Conservation (phyloP, 2,797 vertebrate genomes). For the Diglossa cyanea region DNA sequence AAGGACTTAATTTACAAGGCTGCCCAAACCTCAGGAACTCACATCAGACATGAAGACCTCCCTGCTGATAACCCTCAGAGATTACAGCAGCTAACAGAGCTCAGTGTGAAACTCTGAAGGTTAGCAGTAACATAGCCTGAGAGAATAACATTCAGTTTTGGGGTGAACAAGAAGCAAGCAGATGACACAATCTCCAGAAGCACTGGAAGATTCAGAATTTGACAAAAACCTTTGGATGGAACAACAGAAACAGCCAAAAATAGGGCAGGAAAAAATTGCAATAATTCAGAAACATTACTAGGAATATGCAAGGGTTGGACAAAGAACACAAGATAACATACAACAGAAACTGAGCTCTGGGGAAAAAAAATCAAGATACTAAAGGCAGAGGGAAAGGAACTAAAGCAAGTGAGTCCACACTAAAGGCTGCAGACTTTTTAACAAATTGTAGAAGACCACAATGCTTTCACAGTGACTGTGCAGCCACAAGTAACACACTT, state of each 20-base stretch:
- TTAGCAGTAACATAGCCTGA: not conserved
- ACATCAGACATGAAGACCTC: not conserved
- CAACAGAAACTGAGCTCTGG: not conserved
- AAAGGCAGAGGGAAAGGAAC: not conserved
- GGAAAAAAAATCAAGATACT: not conserved
- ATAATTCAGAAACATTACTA: not conserved
- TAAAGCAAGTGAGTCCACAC: not conserved
- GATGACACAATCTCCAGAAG: not conserved
- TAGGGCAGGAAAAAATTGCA: not conserved
- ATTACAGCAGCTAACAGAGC: not conserved
- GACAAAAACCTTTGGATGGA: not conserved
- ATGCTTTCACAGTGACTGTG: not conserved
- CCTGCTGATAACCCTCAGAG: not conserved
- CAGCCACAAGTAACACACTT: not conserved
- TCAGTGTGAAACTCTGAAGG: not conserved
- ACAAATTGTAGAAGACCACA: not conserved
- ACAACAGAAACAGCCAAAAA: not conserved
- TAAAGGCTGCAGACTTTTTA: not conserved
- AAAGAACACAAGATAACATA: not conserved
- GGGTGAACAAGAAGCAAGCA: not conserved
- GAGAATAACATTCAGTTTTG: not conserved
- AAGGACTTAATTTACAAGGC: slow-evolving; percentile 14
- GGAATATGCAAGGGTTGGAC: not conserved
- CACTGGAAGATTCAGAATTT: not conserved
- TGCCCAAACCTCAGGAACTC: not conserved